Evolutionary conservation across 2,888 invertebrate species (phyloP).

Genomic region (Aleiodes testaceus): DNA sequence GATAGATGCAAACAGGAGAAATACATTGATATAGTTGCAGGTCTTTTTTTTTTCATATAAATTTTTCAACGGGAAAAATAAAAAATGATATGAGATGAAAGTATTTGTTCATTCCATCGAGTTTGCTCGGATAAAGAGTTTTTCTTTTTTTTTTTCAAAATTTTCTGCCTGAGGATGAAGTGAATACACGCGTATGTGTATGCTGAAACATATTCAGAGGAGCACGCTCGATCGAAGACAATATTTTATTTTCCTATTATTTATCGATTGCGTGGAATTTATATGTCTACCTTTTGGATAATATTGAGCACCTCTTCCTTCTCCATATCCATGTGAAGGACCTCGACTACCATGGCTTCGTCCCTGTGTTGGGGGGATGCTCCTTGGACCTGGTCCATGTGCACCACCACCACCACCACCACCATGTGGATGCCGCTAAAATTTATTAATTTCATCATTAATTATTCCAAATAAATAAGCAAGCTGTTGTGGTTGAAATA

Average conservation of each 20-base stretch:
- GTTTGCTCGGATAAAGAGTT: not conserved
- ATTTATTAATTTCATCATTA: too few relatives aligned
- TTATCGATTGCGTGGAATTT: not conserved
- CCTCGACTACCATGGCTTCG: conserved; percentile 72
- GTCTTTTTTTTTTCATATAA: conserved; percentile 42
- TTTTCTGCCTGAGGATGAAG: too few relatives aligned
- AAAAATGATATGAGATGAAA: conserved; percentile 34
- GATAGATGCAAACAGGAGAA: conserved; percentile 70
- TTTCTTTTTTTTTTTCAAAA: too few relatives aligned
- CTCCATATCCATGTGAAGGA: conserved; percentile 82
- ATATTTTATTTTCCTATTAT: not conserved
- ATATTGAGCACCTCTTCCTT: conserved; percentile 81
- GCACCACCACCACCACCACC: too few relatives aligned
- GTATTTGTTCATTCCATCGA: conserved; percentile 7
- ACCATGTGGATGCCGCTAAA: conserved; percentile 72
- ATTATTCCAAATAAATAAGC: too few relatives aligned
- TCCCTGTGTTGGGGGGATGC: conserved; percentile 63
- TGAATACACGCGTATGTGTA: too few relatives aligned
- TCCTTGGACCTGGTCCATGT: conserved; percentile 65
- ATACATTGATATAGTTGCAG: conserved; percentile 69
- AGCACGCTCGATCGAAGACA: conserved; percentile 19
- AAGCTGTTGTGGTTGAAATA: too few relatives aligned
- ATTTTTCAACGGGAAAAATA: conserved; percentile 25
- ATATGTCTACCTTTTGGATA: conserved; percentile 79
- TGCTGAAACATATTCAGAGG: not conserved